phyloP scores from a whole-genome alignment of 2,888 invertebrate genomes.

The Pachymerium ferrugineum region DNA sequence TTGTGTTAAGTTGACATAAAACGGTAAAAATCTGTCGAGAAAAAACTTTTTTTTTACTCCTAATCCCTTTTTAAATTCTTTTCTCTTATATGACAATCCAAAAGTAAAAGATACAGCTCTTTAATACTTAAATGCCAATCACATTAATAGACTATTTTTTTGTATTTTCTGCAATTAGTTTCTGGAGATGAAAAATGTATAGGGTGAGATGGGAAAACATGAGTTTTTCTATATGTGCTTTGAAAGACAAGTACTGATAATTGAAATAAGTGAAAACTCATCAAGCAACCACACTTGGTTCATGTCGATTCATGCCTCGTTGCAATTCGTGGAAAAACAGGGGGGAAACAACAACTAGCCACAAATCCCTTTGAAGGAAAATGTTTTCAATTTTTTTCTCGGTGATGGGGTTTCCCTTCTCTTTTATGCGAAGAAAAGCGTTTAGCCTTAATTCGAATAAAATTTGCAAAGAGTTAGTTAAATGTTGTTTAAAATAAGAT shows the following conservation, averaged over 20 bases:
- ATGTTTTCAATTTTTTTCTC: not conserved
- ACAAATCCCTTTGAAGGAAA: not conserved
- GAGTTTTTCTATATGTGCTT: not conserved
- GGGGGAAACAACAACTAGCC: not conserved
- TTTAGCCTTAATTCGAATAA: not conserved
- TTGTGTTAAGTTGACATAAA: not conserved
- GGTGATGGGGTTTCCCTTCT: no score
- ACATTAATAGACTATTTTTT: no score
- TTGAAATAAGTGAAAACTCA: not conserved
- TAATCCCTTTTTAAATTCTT: no score
- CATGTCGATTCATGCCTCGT: conserved; percentile 1
- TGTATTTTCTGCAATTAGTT: no score
- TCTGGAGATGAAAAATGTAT: no score
- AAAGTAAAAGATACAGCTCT: no score
- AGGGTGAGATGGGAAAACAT: no score
- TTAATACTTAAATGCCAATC: no score
- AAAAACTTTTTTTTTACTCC: no score
- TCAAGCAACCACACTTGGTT: not conserved
- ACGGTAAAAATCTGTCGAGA: not conserved
- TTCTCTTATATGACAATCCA: no score
- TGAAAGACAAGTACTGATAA: not conserved
- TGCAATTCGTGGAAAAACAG: conserved; percentile 10
- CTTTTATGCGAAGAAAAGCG: no score
- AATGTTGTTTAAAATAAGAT: not conserved
- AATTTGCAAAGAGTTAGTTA: not conserved